Percentiles rank a stretch among this genome's conserved stretches.
Conservation (phyloP, 2,888 invertebrate species). For the Malthinus seriepunctatus region DNA sequence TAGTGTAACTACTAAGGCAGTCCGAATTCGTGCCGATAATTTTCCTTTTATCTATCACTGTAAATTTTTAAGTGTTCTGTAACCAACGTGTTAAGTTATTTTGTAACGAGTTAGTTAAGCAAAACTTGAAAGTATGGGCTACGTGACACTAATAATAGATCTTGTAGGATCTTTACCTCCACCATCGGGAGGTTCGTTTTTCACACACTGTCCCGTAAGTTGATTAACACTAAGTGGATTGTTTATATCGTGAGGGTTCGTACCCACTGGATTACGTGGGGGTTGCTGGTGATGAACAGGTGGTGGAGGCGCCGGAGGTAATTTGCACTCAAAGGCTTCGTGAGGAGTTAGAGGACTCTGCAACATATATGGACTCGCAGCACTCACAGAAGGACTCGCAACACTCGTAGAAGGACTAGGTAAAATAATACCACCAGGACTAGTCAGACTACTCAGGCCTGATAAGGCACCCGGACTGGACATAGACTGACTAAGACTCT, state of each 20-base stretch:
- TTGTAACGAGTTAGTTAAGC: constrained; percentile 6
- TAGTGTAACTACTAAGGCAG: constrained; percentile 3
- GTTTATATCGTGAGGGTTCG: constrained; percentile 89
- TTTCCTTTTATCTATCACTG: constrained; percentile 1
- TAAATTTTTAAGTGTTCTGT: background rate
- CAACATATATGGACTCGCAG: constrained; percentile 63
- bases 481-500: constrained; percentile 64
- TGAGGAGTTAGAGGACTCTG: constrained; percentile 55
- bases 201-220: constrained; percentile 71
- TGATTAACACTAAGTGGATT: constrained; percentile 91
- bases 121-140: constrained; percentile 38
- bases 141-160: constrained; percentile 56
- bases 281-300: constrained; percentile 54
- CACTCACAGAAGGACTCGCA: constrained; percentile 65
- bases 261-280: constrained; percentile 81
- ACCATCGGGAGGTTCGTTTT: constrained; percentile 49
- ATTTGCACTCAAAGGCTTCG: constrained; percentile 52
- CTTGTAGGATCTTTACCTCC: constrained; percentile 50
- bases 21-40: constrained; percentile 5
- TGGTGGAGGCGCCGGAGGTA: constrained; percentile 51
- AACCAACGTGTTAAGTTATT: background rate
- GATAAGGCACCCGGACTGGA: constrained; percentile 67
- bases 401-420: constrained; percentile 79
- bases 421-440: constrained; percentile 69
- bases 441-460: constrained; percentile 69